These are phyloP conservation scores for Amorpha juglandis DNA, from an alignment of 2,888 invertebrate genomes.

Conservation along the genomic window DNA sequence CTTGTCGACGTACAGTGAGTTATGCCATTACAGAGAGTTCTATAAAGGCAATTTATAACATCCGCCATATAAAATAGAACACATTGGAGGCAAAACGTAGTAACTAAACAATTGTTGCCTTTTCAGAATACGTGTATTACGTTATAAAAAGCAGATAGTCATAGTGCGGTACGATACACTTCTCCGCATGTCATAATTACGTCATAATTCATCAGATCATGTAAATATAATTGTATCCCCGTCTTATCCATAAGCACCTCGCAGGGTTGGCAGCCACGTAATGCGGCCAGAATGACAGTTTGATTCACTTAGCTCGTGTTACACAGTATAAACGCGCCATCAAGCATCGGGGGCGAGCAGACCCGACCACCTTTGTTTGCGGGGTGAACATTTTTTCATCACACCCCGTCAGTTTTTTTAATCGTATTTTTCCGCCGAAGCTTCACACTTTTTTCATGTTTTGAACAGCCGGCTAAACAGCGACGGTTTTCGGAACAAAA, in stretches of 20 bases:
- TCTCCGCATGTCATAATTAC: too few relatives aligned
- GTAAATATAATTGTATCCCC: neutral
- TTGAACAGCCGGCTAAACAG: conserved; percentile 16
- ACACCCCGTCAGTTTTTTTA: conserved; percentile 26
- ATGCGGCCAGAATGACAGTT: conserved; percentile 82
- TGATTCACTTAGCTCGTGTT: conserved; percentile 83
- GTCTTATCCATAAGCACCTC: conserved; percentile 49
- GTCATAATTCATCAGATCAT: neutral
- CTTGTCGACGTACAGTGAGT: too few relatives aligned
- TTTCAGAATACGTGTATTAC: too few relatives aligned
- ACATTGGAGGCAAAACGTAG: too few relatives aligned
- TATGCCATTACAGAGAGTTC: too few relatives aligned
- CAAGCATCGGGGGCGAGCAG: conserved; percentile 51
- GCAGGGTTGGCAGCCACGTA: conserved; percentile 49
- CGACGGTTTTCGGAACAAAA: neutral
- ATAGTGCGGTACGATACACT: too few relatives aligned
- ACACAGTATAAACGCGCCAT: conserved; percentile 77
- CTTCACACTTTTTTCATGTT: conserved; percentile 26
- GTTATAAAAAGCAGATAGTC: too few relatives aligned
- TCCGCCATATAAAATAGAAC: too few relatives aligned
- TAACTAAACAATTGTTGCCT: too few relatives aligned
- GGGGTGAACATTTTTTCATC: conserved; percentile 37
- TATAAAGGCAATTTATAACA: too few relatives aligned
- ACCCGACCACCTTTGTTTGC: conserved; percentile 33
- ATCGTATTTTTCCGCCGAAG: conserved; percentile 25